Evolutionary conservation across 2,888 invertebrate species (phyloP), one percentile per base, ranked within the genome.

Genomic region (Noctua janthe): DNA sequence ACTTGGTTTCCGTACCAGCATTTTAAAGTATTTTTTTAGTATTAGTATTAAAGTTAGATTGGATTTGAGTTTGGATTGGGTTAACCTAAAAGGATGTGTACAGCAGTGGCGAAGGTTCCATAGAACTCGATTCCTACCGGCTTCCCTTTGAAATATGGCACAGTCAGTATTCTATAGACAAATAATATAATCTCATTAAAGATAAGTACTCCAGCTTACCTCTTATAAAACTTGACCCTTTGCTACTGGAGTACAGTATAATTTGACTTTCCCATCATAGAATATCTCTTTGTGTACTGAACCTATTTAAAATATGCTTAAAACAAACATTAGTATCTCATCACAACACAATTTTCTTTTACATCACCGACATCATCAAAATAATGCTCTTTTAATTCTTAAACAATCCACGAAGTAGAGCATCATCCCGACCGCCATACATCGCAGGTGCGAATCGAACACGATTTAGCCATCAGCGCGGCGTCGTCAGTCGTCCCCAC

Each of bases 381-480:
- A 23, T 23, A 56, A n/a, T 3, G 29, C 29, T 62, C 62, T 17
- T 17, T 62, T 29, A 59, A 59, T n/a, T n/a, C 59, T 15, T 62
- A n/a, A 62, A 62, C 23, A 59, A 23, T 0, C 1, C 1, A 7
- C 54, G 3, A 91, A 89, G 92, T 94, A 93, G 93, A 96, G 95
- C 93, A 92, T 83, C 89, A 71, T 89, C 29, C 86, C 64, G 3
- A 62, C 43, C 88, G 54, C 80, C 82, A 80, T 87, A 87, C 89
- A 86, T 91, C 91, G 92, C 96, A 97, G 97, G 97, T 97, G 96
- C 91, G 93, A 96, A 95, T 95, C 94, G 96, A 95, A 96, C 97
- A 97, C 95, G 96, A 94, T 96, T 97, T 95, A 94, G 94, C 97
- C 96, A 97, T 97, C 97, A 96, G 94, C 89, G 91, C 82, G 92